Percentiles rank a stretch among this genome's conserved stretches.
Conservation (phyloP, 2,113 vertebrate species). For the Thomomys bottae region DNA sequence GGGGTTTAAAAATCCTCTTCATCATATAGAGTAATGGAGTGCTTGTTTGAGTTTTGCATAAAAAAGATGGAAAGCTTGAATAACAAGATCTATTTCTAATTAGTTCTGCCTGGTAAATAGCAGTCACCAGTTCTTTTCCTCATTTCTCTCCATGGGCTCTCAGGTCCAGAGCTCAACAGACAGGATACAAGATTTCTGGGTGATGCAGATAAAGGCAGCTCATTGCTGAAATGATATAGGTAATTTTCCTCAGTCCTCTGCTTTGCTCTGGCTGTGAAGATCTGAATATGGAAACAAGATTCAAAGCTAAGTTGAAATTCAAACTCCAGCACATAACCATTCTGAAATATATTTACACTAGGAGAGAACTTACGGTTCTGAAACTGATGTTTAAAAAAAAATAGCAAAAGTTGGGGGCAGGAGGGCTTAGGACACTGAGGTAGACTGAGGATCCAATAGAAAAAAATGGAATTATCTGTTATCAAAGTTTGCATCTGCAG, state of each 20-base stretch:
- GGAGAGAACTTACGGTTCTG: conserved; percentile 21
- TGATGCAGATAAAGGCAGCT: conserved; percentile 56
- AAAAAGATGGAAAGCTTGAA: conserved; percentile 69
- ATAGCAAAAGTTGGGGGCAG: neutral
- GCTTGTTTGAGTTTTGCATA: conserved; percentile 82
- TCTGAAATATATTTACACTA: conserved; percentile 20
- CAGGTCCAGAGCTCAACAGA: conserved; percentile 39
- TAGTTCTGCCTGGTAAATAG: conserved; percentile 61
- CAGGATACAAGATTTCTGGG: conserved; percentile 48
- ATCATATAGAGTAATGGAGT: conserved; percentile 73
- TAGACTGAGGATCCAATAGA: neutral
- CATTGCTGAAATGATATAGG: conserved; percentile 48
- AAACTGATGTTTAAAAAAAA: conserved; percentile 23
- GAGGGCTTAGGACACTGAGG: neutral
- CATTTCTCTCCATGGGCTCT: neutral
- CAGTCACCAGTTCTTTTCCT: conserved; percentile 26
- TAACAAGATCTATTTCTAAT: conserved; percentile 77
- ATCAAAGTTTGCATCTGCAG: conserved; percentile 2
- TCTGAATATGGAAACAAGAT: conserved; percentile 66
- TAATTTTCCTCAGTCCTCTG: conserved; percentile 65
- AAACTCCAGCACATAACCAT: conserved; percentile 27
- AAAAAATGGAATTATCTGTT: conserved; percentile 5
- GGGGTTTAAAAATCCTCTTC: conserved; percentile 36
- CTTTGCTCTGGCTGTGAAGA: conserved; percentile 62
- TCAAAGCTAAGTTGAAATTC: conserved; percentile 60